Evolutionary conservation across 1,140 invertebrate genomes (phyloP).

Genomic region (roundworm (Caenorhabditis elegans)): DNA sequence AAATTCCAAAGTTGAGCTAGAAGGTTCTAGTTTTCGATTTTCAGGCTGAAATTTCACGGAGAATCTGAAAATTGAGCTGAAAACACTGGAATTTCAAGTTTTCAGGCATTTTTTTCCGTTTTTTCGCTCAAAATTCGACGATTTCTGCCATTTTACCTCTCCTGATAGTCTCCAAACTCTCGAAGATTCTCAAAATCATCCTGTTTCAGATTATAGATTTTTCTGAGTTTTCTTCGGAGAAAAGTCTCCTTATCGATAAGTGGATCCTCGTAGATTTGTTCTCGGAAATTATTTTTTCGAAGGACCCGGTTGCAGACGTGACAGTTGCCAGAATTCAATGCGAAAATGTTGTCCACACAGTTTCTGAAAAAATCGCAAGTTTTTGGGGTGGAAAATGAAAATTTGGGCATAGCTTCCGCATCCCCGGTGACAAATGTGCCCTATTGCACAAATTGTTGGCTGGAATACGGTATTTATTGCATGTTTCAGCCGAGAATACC

Average conservation of each 20-base stretch:
- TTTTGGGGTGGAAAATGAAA: neutral
- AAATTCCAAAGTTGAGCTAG: too few species aligned
- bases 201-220: conserved; percentile 85
- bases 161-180: conserved; percentile 90
- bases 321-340: conserved; percentile 88
- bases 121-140: too few species aligned
- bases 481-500: too few species aligned
- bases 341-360: conserved; percentile 90
- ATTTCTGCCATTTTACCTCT: conserved; percentile 72
- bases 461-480: too few species aligned
- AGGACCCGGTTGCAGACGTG: conserved; percentile 86
- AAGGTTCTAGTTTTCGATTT: too few species aligned
- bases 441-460: too few species aligned
- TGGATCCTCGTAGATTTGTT: conserved; percentile 93
- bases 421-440: too few species aligned
- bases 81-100: neutral
- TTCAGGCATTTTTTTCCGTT: too few species aligned
- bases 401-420: too few species aligned
- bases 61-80: neutral
- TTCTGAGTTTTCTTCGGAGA: conserved; percentile 82
- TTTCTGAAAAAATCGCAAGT: conserved; percentile 67
- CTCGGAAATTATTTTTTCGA: conserved; percentile 83
- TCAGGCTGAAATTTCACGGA: neutral
- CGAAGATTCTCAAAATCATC: conserved; percentile 80
- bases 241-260: conserved; percentile 95